Percentiles rank a stretch among this genome's conserved stretches.
Conservation (phyloP, 2,113 vertebrate species). For the Tragelaphus imberbis region DNA sequence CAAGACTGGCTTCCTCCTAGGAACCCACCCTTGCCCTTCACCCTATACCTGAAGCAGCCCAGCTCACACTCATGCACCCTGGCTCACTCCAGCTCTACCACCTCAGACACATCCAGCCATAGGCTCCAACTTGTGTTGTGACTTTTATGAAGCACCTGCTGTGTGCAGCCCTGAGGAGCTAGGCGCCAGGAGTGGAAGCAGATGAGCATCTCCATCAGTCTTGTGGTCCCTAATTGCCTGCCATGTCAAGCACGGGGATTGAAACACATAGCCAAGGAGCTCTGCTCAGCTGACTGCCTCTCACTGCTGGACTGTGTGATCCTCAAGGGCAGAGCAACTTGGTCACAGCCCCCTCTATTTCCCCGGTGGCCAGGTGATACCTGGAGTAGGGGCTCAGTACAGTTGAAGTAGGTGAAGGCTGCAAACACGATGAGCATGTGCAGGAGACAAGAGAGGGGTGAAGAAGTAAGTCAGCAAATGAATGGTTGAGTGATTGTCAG, state of each 20-base stretch:
- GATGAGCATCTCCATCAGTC: background rate
- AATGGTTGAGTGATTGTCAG: background rate
- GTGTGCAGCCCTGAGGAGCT: background rate
- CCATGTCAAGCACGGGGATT: too few species aligned
- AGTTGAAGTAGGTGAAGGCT: background rate
- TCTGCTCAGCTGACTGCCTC: background rate
- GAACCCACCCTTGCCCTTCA: accelerated
- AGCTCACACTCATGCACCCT: too few species aligned
- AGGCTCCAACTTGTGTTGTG: background rate
- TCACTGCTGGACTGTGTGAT: background rate
- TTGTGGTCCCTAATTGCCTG: background rate
- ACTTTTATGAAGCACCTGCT: background rate
- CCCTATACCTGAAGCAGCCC: background rate
- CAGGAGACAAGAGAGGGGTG: background rate
- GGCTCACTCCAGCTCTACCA: accelerated
- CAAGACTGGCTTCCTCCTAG: background rate
- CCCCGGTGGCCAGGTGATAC: background rate
- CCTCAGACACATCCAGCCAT: too few species aligned
- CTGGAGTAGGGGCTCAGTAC: background rate
- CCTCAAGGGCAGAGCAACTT: background rate
- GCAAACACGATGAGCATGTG: accelerated
- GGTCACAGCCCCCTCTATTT: background rate
- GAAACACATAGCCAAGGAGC: background rate
- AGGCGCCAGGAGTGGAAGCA: background rate
- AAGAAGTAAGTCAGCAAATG: background rate